phyloP scores from a whole-genome alignment of 2,113 vertebrate species.

The Setophaga petechia region DNA sequence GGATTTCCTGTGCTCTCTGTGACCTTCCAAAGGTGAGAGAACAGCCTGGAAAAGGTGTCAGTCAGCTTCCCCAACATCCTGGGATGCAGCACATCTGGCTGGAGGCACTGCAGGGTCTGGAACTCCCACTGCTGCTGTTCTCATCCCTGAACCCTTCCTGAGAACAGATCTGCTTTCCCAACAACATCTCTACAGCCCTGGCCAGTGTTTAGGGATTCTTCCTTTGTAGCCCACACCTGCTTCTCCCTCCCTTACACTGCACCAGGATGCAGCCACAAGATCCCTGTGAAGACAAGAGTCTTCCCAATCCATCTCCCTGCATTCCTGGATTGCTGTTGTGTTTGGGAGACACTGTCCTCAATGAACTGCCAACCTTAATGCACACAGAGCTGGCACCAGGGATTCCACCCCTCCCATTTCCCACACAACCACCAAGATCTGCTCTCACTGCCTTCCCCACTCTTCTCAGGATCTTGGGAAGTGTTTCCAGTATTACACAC shows the following conservation, averaged over 20 bases:
- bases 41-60: not conserved
- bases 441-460: not conserved
- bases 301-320: not conserved
- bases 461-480: not conserved
- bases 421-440: not conserved
- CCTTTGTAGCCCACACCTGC: not conserved
- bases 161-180: not conserved
- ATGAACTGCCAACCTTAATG: not conserved
- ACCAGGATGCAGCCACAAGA: not conserved
- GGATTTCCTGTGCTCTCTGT: not conserved
- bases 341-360: not conserved
- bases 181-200: not conserved
- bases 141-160: not conserved
- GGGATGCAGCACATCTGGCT: not conserved
- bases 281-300: not conserved
- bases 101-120: not conserved
- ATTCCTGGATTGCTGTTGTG: not conserved
- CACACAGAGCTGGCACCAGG: not conserved
- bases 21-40: not conserved
- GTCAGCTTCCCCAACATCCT: not conserved
- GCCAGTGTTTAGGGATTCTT: not conserved
- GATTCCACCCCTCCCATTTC: not conserved
- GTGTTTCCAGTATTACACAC: not conserved
- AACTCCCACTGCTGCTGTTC: not conserved
- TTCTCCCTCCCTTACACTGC: not conserved